Percentiles rank a stretch among this genome's conserved stretches.
These are phyloP conservation scores for Melangyna quadrimaculata DNA, from an alignment of 2,888 invertebrate species.

Conservation along the genomic window DNA sequence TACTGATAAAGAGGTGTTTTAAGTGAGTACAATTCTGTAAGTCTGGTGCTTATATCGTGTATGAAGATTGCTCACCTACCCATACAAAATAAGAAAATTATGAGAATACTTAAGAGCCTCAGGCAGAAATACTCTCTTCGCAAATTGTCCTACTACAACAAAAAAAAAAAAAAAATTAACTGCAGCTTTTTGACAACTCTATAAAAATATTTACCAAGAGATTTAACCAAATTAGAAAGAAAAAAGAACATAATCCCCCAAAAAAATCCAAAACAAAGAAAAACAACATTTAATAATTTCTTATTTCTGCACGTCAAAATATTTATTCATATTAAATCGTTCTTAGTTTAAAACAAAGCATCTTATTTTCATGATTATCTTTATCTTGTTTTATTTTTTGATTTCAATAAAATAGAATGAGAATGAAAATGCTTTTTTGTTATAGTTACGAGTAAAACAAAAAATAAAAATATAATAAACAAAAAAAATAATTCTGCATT, in stretches of 20 bases:
- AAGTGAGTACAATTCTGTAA: too few relatives aligned
- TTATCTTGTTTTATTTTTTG: not conserved
- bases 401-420: constrained; percentile 30
- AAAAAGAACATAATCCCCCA: not conserved
- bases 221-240: too few relatives aligned
- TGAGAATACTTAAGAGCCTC: too few relatives aligned
- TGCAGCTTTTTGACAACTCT: too few relatives aligned
- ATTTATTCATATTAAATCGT: constrained; percentile 41
- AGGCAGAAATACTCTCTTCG: too few relatives aligned
- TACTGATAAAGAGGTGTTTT: too few relatives aligned
- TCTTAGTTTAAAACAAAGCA: constrained; percentile 6
- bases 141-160: too few relatives aligned
- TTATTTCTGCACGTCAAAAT: constrained; percentile 4
- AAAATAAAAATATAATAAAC: not conserved
- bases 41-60: too few relatives aligned
- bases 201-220: too few relatives aligned
- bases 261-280: not conserved
- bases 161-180: too few relatives aligned
- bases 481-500: constrained; percentile 40
- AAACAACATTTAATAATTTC: constrained; percentile 24
- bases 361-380: not conserved
- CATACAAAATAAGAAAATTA: too few relatives aligned
- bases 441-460: not conserved
- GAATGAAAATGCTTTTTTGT: not conserved
- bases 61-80: too few relatives aligned